A percentile compares a stretch with the other conserved stretches of the same genome.
Conservation (phyloP, 2,113 vertebrate genomes). For the Nothoprocta perdicaria region DNA sequence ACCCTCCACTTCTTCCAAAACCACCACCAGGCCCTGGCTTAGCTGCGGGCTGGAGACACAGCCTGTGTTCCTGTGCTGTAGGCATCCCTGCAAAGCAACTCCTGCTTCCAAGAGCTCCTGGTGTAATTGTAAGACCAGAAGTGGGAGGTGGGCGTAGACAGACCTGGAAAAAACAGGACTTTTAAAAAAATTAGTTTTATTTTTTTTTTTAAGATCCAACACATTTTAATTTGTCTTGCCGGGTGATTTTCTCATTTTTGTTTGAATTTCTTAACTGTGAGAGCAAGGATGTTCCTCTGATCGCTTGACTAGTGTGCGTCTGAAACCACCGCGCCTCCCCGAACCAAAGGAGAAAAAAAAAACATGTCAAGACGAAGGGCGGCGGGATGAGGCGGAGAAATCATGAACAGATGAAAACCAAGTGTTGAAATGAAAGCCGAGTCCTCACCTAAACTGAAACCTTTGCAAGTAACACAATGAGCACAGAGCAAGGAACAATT, state of each 20-base stretch:
- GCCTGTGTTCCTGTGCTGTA: background rate
- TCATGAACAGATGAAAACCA: background rate
- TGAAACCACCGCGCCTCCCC: background rate
- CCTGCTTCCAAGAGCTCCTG: background rate
- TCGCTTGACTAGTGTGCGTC: background rate
- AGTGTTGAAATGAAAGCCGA: background rate
- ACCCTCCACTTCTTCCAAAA: background rate
- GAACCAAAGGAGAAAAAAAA: background rate
- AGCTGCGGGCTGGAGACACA: rapidly evolving
- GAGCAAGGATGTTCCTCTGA: background rate
- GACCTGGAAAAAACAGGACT: background rate
- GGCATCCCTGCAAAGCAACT: background rate
- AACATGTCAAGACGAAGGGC: background rate
- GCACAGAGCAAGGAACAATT: background rate
- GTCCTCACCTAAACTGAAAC: background rate
- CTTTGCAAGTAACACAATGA: background rate
- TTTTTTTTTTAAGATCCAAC: background rate
- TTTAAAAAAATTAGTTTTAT: background rate
- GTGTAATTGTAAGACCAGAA: constrained; percentile 9
- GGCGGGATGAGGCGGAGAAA: background rate
- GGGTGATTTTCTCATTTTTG: background rate
- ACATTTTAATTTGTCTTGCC: background rate
- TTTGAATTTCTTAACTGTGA: background rate
- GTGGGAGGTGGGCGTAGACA: background rate
- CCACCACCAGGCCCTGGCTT: background rate